phyloP scores from a whole-genome alignment of 64 coral and sea anemone genomes.

The Orbicella faveolata region DNA sequence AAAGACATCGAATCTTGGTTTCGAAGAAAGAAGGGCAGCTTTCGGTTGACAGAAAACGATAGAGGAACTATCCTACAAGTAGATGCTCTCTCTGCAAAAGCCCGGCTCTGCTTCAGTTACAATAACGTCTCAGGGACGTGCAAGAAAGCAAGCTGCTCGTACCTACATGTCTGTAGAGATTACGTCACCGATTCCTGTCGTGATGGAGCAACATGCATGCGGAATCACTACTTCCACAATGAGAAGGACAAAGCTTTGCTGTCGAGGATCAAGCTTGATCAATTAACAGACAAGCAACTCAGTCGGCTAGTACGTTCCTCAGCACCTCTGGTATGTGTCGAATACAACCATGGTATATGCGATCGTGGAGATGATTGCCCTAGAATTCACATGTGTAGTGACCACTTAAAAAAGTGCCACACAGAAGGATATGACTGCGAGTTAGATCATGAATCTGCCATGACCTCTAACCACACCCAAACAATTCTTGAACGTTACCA shows the following conservation, averaged over 20 bases:
- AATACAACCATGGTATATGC: constrained; percentile 56
- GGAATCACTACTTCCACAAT: constrained; percentile 54
- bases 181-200: constrained; percentile 47
- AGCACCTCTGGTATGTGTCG: constrained; percentile 49
- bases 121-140: constrained; percentile 1
- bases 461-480: constrained; percentile 8
- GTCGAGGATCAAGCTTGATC: constrained; percentile 24
- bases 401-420: constrained; percentile 6
- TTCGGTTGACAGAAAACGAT: constrained; percentile 46
- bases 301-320: constrained; percentile 43
- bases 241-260: constrained; percentile 44
- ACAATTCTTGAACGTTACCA: constrained; percentile 5
- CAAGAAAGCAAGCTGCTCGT: constrained; percentile 35
- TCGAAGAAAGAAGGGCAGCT: constrained; percentile 26
- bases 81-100: constrained; percentile 30
- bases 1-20: constrained; percentile 59
- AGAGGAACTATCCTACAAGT: constrained; percentile 42
- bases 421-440: background rate
- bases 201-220: constrained; percentile 37
- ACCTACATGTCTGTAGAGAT: constrained; percentile 66
- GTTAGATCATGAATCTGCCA: constrained; percentile 18
- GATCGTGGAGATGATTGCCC: constrained; percentile 13
- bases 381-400: constrained; percentile 45
- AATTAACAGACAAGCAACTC: constrained; percentile 47
- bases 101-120: constrained; percentile 59